Evolutionary conservation across 2,888 invertebrate species (phyloP), one percentile per base, ranked within the genome.

Genomic region (Apamea anceps): DNA sequence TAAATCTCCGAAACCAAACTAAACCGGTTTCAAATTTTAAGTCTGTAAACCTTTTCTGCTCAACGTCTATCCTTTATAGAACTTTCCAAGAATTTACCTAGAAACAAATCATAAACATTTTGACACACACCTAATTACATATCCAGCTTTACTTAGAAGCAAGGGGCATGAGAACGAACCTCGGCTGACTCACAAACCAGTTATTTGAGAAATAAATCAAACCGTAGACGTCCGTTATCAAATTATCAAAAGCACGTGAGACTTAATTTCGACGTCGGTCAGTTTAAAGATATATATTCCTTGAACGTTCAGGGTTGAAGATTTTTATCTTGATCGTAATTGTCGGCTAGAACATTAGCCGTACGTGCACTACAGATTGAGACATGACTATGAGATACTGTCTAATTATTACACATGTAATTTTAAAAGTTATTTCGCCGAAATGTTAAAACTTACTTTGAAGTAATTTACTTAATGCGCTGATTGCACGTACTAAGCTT

Each of bases 171-270:
- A 92, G 96, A 96, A 95, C 88, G 83, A 67, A 81, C 91, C 88
- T 80, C 81, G 85, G 81, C 92, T 94, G 95, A 95, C 91, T 95
- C 94, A 95, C 88, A 89, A 94, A 94, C 95, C 93, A 91, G 95
- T 94, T 94, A 82, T 84, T 84, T 86, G 88, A 83, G 91, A 93
- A 94, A 96, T 96, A 96, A 97, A 96, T 96, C 96, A 96, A 95
- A 94, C 86, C 88, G 89, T 90, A 91, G 92, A 91, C 93, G 84
- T 91, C 93, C 92, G 96, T 96, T 96, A 97, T 97, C 96, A 96
- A 96, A 96, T 96, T 96, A 97, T 96, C 96, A 96, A 95, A 95
- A 92, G 93, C 96, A 96, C 96, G 96, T 96, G 94, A 94, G 95
- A 92, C 94, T 96, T 96, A 96, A 96, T 96, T 96, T 95, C 92